A percentile compares a stretch with the other conserved stretches of the same genome.
Evolutionary conservation across 2,797 vertebrate genomes (phyloP).

Genomic region (Pogoniulus pusillus): DNA sequence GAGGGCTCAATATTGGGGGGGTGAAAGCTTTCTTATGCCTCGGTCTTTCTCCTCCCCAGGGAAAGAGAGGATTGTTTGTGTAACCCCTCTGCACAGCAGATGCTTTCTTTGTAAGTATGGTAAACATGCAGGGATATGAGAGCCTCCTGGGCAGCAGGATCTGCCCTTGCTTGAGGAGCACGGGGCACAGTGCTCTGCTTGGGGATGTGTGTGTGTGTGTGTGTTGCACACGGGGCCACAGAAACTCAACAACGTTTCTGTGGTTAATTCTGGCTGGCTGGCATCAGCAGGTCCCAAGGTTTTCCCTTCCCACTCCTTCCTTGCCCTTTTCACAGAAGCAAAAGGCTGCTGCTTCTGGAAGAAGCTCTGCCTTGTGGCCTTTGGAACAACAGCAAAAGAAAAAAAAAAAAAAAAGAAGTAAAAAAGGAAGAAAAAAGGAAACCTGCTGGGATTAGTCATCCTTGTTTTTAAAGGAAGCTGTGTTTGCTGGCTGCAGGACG

Average conservation of each 20-base stretch:
- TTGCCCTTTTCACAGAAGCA: not conserved
- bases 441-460: slow-evolving; percentile 33
- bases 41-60: not conserved
- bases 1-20: not conserved
- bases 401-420: not conserved
- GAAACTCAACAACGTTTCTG: not conserved
- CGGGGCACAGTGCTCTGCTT: not conserved
- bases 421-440: too few species aligned
- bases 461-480: slow-evolving; percentile 27
- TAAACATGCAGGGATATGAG: not conserved
- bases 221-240: not conserved
- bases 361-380: slow-evolving; percentile 31
- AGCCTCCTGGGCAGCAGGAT: not conserved
- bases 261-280: not conserved
- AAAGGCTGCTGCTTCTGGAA: slow-evolving; percentile 16
- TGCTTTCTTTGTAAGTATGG: not conserved
- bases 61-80: slow-evolving; percentile 2
- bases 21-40: not conserved
- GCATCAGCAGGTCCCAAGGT: not conserved
- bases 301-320: slow-evolving; percentile 9
- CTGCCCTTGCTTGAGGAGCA: not conserved
- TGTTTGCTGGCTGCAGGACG: not conserved
- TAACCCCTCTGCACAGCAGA: not conserved
- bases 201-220: rapidly evolving
- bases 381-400: not conserved